These are phyloP conservation scores for Menidia menidia DNA, from an alignment of 2,797 vertebrate species.

Conservation along the genomic window DNA sequence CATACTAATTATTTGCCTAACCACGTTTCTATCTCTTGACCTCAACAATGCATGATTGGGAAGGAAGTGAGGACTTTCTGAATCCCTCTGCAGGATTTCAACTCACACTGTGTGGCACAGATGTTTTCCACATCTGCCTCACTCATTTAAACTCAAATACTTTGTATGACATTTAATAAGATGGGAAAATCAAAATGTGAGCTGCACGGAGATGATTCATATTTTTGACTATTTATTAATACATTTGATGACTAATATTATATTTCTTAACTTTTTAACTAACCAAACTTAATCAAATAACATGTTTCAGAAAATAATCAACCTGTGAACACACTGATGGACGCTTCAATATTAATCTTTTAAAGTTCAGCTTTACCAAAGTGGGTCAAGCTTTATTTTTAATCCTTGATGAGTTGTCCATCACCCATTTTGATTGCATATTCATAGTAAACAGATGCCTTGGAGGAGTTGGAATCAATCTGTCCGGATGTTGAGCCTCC, in stretches of 20 bases:
- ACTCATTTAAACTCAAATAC: not conserved
- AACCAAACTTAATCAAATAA: not conserved
- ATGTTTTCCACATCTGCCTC: not conserved
- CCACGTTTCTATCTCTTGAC: not conserved
- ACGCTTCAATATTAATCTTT: not conserved
- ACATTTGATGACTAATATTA: no score
- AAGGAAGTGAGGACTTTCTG: not conserved
- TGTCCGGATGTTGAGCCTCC: conserved; percentile 39
- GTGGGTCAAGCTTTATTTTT: not conserved
- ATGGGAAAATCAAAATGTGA: not conserved
- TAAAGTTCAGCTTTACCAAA: not conserved
- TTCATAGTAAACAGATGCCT: conserved; percentile 60
- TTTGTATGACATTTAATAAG: no score
- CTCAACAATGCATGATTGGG: not conserved
- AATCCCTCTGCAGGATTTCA: not conserved
- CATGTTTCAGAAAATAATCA: not conserved
- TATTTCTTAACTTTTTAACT: no score
- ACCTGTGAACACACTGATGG: not conserved
- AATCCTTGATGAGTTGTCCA: conserved; percentile 1
- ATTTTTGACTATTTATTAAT: no score
- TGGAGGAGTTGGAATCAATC: conserved; percentile 65
- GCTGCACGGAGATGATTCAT: not conserved
- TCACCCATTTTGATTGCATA: conserved; percentile 24
- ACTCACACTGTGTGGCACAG: not conserved
- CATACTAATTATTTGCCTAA: not conserved